These are phyloP conservation scores for Catostomus latipinnis DNA, from an alignment of 2,797 vertebrate species.

Conservation along the genomic window DNA sequence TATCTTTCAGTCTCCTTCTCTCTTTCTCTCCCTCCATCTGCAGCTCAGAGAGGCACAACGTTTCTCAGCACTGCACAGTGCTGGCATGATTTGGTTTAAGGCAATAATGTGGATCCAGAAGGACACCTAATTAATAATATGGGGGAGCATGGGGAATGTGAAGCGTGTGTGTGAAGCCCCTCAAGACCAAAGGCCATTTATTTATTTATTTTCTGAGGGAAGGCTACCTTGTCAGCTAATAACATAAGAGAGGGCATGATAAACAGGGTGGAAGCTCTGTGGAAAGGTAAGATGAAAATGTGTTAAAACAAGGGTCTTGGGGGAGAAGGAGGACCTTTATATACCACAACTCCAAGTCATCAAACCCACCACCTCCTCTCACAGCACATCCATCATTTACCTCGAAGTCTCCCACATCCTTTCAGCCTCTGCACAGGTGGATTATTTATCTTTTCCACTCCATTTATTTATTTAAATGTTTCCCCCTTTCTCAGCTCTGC, in stretches of 20 bases:
- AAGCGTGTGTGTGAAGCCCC: conserved; percentile 39
- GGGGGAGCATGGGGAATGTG: conserved; percentile 19
- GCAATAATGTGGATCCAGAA: conserved; percentile 52
- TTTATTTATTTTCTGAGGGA: background rate
- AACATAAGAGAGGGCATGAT: conserved; percentile 35
- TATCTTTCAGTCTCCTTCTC: background rate
- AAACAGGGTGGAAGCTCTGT: conserved; percentile 19
- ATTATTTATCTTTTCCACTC: conserved; percentile 55
- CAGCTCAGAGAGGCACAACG: conserved; percentile 19
- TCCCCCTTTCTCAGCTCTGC: conserved; percentile 4
- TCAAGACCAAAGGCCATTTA: conserved; percentile 38
- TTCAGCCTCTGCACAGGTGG: conserved; percentile 35
- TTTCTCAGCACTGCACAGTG: conserved; percentile 17
- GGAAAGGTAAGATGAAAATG: conserved; percentile 44
- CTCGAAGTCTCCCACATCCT: conserved; percentile 29
- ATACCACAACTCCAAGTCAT: conserved; percentile 54
- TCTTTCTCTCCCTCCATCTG: conserved; percentile 28
- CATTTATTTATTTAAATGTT: conserved; percentile 60
- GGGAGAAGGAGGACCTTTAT: conserved; percentile 40
- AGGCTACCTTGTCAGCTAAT: conserved; percentile 40
- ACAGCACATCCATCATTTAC: conserved; percentile 57
- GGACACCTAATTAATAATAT: conserved; percentile 62
- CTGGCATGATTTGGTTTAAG: conserved; percentile 48
- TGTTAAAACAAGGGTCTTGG: conserved; percentile 52
- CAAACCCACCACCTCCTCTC: conserved; percentile 50